A percentile compares a stretch with the other conserved stretches of the same genome.
phyloP scores from a whole-genome alignment of 1,140 invertebrate species.

The Drosophila paulistorum region DNA sequence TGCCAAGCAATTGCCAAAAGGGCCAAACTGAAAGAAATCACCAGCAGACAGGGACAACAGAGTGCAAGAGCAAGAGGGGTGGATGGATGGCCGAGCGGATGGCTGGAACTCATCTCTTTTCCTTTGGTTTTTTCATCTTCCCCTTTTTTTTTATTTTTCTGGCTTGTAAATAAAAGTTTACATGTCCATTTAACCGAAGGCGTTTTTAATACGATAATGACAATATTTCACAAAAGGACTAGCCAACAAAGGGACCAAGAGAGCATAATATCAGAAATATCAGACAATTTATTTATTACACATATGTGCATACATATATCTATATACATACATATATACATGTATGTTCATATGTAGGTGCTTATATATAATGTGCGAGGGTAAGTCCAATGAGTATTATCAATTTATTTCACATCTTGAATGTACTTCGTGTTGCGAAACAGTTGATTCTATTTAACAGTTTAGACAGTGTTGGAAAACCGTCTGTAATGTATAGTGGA shows the following conservation, averaged over 20 bases:
- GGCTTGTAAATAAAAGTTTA: slow-evolving; percentile 55
- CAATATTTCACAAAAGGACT: slow-evolving; percentile 55
- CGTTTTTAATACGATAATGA: slow-evolving; percentile 60
- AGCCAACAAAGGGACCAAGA: slow-evolving; percentile 17
- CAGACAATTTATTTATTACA: slow-evolving; percentile 17
- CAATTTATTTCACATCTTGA: too few species aligned
- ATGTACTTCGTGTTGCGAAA: too few species aligned
- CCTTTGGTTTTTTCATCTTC: neutral
- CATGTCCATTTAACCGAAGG: slow-evolving; percentile 59
- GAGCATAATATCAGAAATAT: slow-evolving; percentile 6
- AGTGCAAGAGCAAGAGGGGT: neutral
- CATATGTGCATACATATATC: neutral
- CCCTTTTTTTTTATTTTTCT: slow-evolving; percentile 13
- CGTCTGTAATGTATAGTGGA: too few species aligned
- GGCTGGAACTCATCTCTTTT: neutral
- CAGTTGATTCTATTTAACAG: too few species aligned
- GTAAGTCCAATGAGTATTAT: neutral
- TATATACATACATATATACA: neutral
- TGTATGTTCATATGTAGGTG: neutral
- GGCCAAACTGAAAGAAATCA: slow-evolving; percentile 6
- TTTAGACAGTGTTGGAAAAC: too few species aligned
- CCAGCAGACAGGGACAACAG: slow-evolving; percentile 1
- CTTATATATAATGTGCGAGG: neutral
- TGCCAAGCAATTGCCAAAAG: slow-evolving; percentile 39
- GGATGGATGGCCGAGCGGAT: neutral